phyloP scores from a whole-genome alignment of 2,888 invertebrate genomes.

The Unio pictorum region DNA sequence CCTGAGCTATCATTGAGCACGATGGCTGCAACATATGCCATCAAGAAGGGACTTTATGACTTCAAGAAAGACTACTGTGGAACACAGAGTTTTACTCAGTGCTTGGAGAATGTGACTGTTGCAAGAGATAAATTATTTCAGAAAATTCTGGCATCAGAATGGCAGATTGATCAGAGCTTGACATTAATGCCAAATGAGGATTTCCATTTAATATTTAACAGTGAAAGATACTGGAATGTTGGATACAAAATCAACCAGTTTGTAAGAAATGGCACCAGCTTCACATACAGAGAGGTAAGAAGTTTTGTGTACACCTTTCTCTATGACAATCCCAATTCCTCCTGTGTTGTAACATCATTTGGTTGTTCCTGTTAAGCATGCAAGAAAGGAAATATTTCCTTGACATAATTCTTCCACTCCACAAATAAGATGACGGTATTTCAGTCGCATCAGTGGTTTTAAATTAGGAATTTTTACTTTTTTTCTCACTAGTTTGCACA shows the following conservation, averaged over 20 bases:
- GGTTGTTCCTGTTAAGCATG: too few species aligned
- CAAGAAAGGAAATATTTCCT: too few species aligned
- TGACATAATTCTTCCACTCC: too few species aligned
- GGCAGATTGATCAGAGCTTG: constrained; percentile 18
- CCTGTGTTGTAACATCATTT: too few species aligned
- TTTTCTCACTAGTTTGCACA: too few species aligned
- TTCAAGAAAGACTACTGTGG: constrained; percentile 22
- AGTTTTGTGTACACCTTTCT: not conserved
- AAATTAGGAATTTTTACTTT: too few species aligned
- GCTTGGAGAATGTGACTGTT: constrained; percentile 16
- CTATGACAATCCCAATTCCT: too few species aligned
- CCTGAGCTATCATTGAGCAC: constrained; percentile 48
- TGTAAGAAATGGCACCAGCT: constrained; percentile 8
- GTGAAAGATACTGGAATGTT: constrained; percentile 46
- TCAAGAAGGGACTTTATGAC: constrained; percentile 54
- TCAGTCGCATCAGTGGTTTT: too few species aligned
- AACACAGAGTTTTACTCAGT: constrained; percentile 18
- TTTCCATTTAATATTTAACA: constrained; percentile 39
- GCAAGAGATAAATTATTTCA: constrained; percentile 38
- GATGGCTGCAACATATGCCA: constrained; percentile 63
- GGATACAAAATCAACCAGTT: constrained; percentile 48
- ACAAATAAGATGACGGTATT: too few species aligned
- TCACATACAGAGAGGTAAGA: constrained; percentile 35
- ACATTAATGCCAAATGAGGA: constrained; percentile 13
- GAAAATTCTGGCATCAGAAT: constrained; percentile 24